Evolutionary conservation across 2,797 vertebrate genomes (phyloP), one percentile per base, ranked within the genome.

Genomic region (Hydrolagus colliei): DNA sequence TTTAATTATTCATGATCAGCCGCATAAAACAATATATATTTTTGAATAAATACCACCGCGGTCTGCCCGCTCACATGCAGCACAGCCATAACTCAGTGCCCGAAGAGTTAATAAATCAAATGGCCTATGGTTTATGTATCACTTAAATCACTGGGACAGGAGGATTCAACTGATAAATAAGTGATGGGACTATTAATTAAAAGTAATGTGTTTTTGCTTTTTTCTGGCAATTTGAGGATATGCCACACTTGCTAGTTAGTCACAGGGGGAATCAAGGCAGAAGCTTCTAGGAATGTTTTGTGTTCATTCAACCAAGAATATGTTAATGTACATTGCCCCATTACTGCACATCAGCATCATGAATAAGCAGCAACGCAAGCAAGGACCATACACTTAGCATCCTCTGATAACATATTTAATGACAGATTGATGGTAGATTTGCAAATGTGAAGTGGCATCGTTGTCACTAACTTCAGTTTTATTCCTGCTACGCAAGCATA

Each of bases 341-440:
- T 99, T 98, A 98, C 94, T 89, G 94, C 92, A 93, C 95, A 96
- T 98, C 97, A 96, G 94, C 96, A 93, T 96, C 92, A 96, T 94
- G 92, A 92, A 91, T 91, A 92, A 88, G 94, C 94, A 93, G 93
- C 89, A 94, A 93, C 91, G 95, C 94, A 89, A 95, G 96, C 95
- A 92, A 93, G 93, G 93, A 93, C 95, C 93, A 92, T 91, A 93
- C 94, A 95, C 95, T 96, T 96, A 97, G 96, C 96, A 96, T 96
- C 95, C 96, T 98, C 96, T 96, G 96, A 97, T 97, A 97, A 95
- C 96, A 97, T 96, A 96, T 98, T 97, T 97, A 97, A 98, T 95
- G 96, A 97, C 96, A 97, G 96, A 97, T 96, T 96, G 96, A 98
- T 95, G 94, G 95, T 95, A 94, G 95, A 95, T 96, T 96, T 94